Evolutionary conservation across 2,797 vertebrate species (phyloP), one percentile per base, ranked within the genome.

Genomic region (Crocidura indochinensis): DNA sequence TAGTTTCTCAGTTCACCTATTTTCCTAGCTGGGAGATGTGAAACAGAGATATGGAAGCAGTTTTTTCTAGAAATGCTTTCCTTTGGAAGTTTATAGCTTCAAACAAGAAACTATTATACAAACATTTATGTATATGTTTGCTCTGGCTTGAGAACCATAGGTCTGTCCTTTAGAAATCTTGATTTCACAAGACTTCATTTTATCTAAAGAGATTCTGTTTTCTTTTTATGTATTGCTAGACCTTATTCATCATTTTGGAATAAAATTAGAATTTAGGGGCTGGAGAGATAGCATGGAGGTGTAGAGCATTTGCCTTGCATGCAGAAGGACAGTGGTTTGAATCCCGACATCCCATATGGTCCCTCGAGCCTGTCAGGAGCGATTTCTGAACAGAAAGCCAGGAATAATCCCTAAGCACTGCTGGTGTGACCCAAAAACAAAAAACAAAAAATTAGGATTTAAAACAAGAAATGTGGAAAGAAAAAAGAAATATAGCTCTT

Each of bases 171-270:
- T 20, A 31, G 27, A 20, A 84, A 93, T 56, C 19, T 49, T 73
- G 65, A 26, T 92, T 85, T 78, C 51, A 1, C 49, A 82, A 44
- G 78, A 15, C 10, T 82, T 83, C 17, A 8, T 94, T 82, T 92
- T 89, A 87, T 26, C 53, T 82, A 73, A 60, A 80, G 65, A 62
- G 1, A 0, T 90, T 77, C 60, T 26, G 9, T 67, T 56, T 79
- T 69, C 53, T 19, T 84, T 84, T n/a, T 20, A 7, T 12, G 0
- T 90, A 47, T 77, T 60, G 53, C 60, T 75, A 87, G 79, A 51
- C 5, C 5, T 81, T 17, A 27, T 77, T 49, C 11, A 68, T 90
- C 51, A 38, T 29, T 0, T 60, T 8, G 64, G 17, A 56, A 27
- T 53, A 38, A 71, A 44, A 84, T 62, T 51, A 29, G 10, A 73